Base-by-base conservation (phyloP, 23 tunicate species). In the Ascidia mentula region DNA sequence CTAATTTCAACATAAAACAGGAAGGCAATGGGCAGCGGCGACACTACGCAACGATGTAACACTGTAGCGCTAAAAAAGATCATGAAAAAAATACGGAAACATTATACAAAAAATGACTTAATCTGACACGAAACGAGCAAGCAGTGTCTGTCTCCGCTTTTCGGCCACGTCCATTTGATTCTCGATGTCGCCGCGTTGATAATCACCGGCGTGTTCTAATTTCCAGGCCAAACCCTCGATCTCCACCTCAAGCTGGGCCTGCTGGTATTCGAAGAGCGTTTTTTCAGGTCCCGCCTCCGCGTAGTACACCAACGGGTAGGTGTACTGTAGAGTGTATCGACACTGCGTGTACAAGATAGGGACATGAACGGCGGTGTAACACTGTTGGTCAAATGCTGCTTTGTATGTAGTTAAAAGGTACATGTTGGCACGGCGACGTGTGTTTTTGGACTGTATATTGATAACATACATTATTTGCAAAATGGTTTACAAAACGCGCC, bases 221-320 rank as follows among this genome's bases (percentile, higher is more conserved):
- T 94, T 94, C 98, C 98, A 94, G 33, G 98, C 91, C 12, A 94
- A 79, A 6, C 69, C 89, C 36, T 94, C 98, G 69, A 90, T 89
- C 38, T 94, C 98, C 0, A 86, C 87, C 73, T 94, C 98, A 7
- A 94, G 95, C 71, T 89, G 90, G 0, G 95, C 98, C 78, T 94
- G 98, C 73, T 94, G 98, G 72, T 94, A 88, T 80, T 94, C 98
- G 60, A 94, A 94, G 1, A 94, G 77, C 20, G 80, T 78, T 65
- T 94, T 94, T 65, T 94, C 89, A n/a, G 93, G 73, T 0, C 95
- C 93, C 20, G 69, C 39, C 12, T 79, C 89, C 45, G 93, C 86
- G 39, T 89, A 94, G 40, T 94, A 94, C 20, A 94, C 98, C 69
- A 78, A 60, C 0, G 98, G 98, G 78, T 94, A 94, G 8, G 98